Evolutionary conservation across 2,888 invertebrate species (phyloP).

Genomic region (Anticlea derivata): DNA sequence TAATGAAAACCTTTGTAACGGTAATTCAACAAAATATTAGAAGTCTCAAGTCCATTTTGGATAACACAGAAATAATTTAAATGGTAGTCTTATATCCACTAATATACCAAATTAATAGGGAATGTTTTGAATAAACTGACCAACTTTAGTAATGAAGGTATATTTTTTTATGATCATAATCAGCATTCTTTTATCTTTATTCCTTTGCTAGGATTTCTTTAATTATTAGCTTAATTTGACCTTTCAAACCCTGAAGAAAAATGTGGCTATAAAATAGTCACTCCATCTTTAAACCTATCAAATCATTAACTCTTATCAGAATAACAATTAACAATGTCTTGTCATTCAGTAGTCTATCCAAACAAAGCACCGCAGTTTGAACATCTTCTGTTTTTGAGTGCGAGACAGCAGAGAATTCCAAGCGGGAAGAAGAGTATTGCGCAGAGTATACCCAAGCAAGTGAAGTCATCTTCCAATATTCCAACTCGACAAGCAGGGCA

Average conservation of each 20-base stretch:
- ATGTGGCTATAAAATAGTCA: constrained; percentile 29
- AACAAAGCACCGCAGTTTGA: constrained; percentile 94
- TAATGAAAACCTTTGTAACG: neutral
- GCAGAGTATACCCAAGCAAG: constrained; percentile 92
- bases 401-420: constrained; percentile 93
- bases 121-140: constrained; percentile 14
- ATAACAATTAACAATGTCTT: constrained; percentile 35
- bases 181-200: constrained; percentile 1
- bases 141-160: neutral
- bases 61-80: too few relatives aligned
- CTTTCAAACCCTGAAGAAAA: constrained; percentile 4
- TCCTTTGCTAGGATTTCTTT: neutral
- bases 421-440: constrained; percentile 94
- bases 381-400: constrained; percentile 92
- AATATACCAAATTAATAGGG: too few relatives aligned
- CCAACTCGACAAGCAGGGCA: constrained; percentile 96
- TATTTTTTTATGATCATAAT: neutral
- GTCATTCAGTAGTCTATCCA: constrained; percentile 65
- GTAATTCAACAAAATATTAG: neutral
- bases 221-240: constrained; percentile 3
- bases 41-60: too few relatives aligned
- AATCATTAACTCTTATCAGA: constrained; percentile 41
- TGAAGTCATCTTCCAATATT: constrained; percentile 93
- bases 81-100: neutral
- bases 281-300: constrained; percentile 40